Evolutionary conservation across 2,797 vertebrate genomes (phyloP).

Genomic region (Poecilia velifera): DNA sequence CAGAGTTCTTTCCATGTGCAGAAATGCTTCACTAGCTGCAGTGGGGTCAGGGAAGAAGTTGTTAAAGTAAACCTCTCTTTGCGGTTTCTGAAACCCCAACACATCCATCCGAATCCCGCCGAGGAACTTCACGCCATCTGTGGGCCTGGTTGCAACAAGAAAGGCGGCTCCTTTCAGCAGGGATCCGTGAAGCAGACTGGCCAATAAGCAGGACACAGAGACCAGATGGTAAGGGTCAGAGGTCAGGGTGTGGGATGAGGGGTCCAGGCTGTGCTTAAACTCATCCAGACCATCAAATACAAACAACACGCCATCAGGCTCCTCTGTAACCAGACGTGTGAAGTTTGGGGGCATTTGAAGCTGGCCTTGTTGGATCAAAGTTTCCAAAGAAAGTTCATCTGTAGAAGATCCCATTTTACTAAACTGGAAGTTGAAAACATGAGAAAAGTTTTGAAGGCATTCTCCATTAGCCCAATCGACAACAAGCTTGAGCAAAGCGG

Average conservation of each 20-base stretch:
- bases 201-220: conserved; percentile 58
- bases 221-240: conserved; percentile 42
- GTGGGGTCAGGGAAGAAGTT: conserved; percentile 65
- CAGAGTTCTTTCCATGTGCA: conserved; percentile 72
- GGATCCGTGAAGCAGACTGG: conserved; percentile 73
- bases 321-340: conserved; percentile 42
- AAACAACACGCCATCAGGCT: conserved; percentile 72
- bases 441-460: conserved; percentile 67
- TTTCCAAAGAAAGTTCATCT: conserved; percentile 61
- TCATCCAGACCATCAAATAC: conserved; percentile 80
- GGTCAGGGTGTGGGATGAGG: conserved; percentile 39
- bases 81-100: conserved; percentile 76
- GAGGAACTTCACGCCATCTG: conserved; percentile 26
- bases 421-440: conserved; percentile 72
- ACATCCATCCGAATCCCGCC: conserved; percentile 50
- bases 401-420: conserved; percentile 48
- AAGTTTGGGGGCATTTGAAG: conserved; percentile 38
- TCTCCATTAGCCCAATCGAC: conserved; percentile 72
- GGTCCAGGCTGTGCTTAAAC: conserved; percentile 54
- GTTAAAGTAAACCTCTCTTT: conserved; percentile 71
- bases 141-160: conserved; percentile 67
- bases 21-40: conserved; percentile 46
- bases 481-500: conserved; percentile 74
- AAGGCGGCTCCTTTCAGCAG: conserved; percentile 76
- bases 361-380: conserved; percentile 54